Conservation (phyloP, 2,888 invertebrate species). For the Heliconius charithonia region DNA sequence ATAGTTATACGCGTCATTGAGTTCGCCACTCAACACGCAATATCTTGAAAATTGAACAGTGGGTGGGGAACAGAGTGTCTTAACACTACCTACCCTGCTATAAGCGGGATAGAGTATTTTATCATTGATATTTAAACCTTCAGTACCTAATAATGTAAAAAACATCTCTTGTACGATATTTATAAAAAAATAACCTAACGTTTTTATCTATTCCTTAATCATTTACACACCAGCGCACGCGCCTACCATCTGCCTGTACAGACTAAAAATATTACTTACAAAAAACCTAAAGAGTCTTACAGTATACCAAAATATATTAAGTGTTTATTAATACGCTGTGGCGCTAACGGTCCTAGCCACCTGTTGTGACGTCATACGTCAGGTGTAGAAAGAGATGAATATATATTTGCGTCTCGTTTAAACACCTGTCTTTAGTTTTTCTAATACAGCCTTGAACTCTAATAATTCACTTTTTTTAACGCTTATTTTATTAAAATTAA, state of each 20-base stretch:
- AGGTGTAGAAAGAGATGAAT: constrained; percentile 54
- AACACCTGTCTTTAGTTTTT: constrained; percentile 41
- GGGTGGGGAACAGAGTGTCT: not conserved
- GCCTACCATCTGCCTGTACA: constrained; percentile 57
- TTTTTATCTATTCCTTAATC: constrained; percentile 39
- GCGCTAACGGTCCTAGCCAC: constrained; percentile 60
- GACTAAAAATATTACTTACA: constrained; percentile 31
- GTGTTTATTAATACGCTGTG: constrained; percentile 52
- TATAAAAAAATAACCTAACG: constrained; percentile 28
- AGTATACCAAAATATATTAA: constrained; percentile 37
- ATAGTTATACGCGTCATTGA: too few relatives aligned
- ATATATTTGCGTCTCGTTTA: constrained; percentile 47
- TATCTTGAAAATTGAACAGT: too few relatives aligned
- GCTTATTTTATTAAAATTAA: too few relatives aligned
- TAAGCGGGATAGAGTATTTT: not conserved
- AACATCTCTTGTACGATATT: not conserved
- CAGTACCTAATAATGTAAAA: not conserved
- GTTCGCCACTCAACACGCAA: too few relatives aligned
- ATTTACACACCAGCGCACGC: constrained; percentile 61
- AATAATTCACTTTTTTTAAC: not conserved
- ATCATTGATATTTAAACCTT: not conserved
- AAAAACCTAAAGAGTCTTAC: constrained; percentile 3
- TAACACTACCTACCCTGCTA: not conserved
- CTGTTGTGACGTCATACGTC: constrained; percentile 63
- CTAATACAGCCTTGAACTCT: not conserved